These are phyloP conservation scores for Apis laboriosa DNA, from an alignment of 1,140 invertebrate genomes.

Conservation along the genomic window DNA sequence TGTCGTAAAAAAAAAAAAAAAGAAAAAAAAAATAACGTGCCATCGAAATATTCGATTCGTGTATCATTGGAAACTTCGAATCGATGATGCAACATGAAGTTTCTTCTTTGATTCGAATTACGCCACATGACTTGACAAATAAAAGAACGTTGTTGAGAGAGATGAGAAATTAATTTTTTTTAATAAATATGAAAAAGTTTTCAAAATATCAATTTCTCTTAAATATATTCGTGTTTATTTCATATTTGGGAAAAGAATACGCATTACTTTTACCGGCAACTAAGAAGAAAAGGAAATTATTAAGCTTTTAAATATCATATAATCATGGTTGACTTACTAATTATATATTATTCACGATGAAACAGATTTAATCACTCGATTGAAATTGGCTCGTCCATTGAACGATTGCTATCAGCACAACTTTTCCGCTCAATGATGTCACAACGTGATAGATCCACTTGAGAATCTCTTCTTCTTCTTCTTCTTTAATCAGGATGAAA, in stretches of 20 bases:
- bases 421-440: background rate
- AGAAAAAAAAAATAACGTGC: constrained; percentile 13
- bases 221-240: too few relatives aligned
- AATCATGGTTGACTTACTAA: background rate
- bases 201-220: too few relatives aligned
- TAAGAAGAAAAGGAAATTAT: too few relatives aligned
- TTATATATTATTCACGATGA: background rate
- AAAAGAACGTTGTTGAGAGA: too few relatives aligned
- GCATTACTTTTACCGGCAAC: too few relatives aligned
- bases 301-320: too few relatives aligned
- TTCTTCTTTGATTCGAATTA: background rate
- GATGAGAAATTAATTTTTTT: too few relatives aligned
- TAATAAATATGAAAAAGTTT: too few relatives aligned
- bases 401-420: background rate
- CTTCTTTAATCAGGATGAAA: constrained; percentile 17
- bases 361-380: background rate
- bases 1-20: constrained; percentile 10
- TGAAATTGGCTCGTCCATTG: background rate
- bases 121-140: too few relatives aligned
- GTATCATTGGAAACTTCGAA: constrained; percentile 32
- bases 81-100: constrained; percentile 31
- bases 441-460: background rate
- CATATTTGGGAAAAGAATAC: too few relatives aligned
- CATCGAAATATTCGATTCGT: constrained; percentile 52
- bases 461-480: constrained; percentile 18